A percentile compares a stretch with the other conserved stretches of the same genome.
phyloP scores from a whole-genome alignment of 2,888 invertebrate species.

The Glyphotaelius pellucidus region DNA sequence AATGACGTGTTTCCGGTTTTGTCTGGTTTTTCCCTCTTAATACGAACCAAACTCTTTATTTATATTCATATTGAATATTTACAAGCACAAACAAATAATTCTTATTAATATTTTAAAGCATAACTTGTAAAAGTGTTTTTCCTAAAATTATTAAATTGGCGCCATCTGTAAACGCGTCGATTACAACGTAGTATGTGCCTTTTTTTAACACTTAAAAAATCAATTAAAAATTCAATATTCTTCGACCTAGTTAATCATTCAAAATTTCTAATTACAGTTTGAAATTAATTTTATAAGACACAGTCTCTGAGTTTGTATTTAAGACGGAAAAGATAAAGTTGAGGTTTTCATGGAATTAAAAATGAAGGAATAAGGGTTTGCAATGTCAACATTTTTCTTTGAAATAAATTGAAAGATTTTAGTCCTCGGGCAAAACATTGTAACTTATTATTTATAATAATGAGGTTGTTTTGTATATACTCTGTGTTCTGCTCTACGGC shows the following conservation, averaged over 20 bases:
- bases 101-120: too few species aligned
- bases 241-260: not conserved
- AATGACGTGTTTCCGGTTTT: too few species aligned
- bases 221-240: not conserved
- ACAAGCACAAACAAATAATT: too few species aligned
- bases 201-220: too few species aligned
- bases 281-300: not conserved
- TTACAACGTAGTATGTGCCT: too few species aligned
- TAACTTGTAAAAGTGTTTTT: too few species aligned
- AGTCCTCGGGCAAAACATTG: not conserved
- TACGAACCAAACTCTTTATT: too few species aligned
- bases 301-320: not conserved
- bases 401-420: not conserved
- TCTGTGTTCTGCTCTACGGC: not conserved
- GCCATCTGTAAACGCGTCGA: too few species aligned
- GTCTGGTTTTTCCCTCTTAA: too few species aligned
- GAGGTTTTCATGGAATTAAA: not conserved
- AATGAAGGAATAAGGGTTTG: not conserved
- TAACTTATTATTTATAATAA: not conserved
- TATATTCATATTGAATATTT: too few species aligned
- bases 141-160: too few species aligned
- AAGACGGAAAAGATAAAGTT: not conserved
- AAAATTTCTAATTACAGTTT: not conserved
- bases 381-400: not conserved
- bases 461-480: not conserved